A percentile compares a stretch with the other conserved stretches of the same genome.
phyloP scores from a whole-genome alignment of 2,797 vertebrate species.

The Argentina silus region DNA sequence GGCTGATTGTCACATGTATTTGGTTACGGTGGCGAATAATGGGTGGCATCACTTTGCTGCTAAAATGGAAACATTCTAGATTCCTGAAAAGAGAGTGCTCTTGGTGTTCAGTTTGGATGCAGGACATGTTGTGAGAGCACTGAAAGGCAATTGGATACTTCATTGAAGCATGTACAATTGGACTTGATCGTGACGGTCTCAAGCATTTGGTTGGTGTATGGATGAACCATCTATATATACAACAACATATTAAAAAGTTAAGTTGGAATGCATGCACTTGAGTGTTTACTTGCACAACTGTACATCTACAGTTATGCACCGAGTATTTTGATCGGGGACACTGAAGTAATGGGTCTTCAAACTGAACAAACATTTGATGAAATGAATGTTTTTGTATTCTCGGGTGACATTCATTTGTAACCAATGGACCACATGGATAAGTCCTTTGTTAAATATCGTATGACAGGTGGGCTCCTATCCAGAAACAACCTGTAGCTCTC shows the following conservation, averaged over 20 bases:
- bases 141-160: constrained; percentile 82
- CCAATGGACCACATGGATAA: too few species aligned
- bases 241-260: constrained; percentile 85
- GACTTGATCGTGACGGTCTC: constrained; percentile 85
- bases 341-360: too few species aligned
- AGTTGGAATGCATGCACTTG: constrained; percentile 74
- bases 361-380: not conserved
- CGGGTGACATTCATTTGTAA: not conserved
- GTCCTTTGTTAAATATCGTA: too few species aligned
- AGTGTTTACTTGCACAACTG: constrained; percentile 58
- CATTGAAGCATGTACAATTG: constrained; percentile 90
- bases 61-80: constrained; percentile 86
- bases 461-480: too few species aligned
- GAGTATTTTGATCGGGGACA: not conserved
- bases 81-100: constrained; percentile 82
- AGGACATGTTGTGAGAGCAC: constrained; percentile 85
- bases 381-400: not conserved
- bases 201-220: constrained; percentile 90
- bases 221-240: constrained; percentile 95
- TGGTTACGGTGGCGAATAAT: constrained; percentile 70
- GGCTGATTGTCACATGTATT: constrained; percentile 72
- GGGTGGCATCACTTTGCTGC: constrained; percentile 86
- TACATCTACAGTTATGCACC: not conserved
- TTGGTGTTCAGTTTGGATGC: constrained; percentile 87
- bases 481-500: too few species aligned